Evolutionary conservation across 1,140 invertebrate genomes (phyloP).

Genomic region (Laodelphax striatellus): DNA sequence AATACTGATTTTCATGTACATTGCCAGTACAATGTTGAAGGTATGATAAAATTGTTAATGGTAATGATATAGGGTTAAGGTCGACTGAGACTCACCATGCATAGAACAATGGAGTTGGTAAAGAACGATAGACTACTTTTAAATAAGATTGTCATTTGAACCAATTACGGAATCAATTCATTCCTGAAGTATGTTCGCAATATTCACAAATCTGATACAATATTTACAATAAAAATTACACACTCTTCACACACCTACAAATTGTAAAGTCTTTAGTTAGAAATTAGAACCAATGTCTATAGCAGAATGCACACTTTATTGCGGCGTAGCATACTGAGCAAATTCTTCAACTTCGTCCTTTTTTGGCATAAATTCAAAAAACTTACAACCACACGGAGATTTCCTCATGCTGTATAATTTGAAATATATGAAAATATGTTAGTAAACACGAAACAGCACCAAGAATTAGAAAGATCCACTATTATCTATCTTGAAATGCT

Average conservation of each 20-base stretch:
- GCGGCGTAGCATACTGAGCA: background rate
- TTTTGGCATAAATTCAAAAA: slow-evolving; percentile 2
- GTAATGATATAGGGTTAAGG: too few relatives aligned
- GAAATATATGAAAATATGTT: slow-evolving; percentile 1
- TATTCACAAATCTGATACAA: background rate
- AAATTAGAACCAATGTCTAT: background rate
- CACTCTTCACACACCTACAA: background rate
- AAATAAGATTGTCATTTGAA: too few relatives aligned
- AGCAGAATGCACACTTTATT: background rate
- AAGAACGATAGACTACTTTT: too few relatives aligned
- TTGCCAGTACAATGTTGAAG: too few relatives aligned
- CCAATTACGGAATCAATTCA: too few relatives aligned
- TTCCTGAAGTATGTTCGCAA: too few relatives aligned
- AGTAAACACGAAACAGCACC: background rate
- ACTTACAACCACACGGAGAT: slow-evolving; percentile 1
- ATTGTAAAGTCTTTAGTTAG: background rate
- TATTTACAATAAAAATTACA: background rate
- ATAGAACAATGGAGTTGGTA: too few relatives aligned
- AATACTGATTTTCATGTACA: too few relatives aligned
- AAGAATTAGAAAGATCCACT: background rate
- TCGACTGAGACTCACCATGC: too few relatives aligned
- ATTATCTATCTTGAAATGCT: background rate
- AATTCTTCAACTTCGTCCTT: background rate
- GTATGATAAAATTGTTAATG: too few relatives aligned
- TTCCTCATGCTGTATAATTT: background rate